Conservation (phyloP, 2,797 vertebrate genomes). For the Vireo griseus region DNA sequence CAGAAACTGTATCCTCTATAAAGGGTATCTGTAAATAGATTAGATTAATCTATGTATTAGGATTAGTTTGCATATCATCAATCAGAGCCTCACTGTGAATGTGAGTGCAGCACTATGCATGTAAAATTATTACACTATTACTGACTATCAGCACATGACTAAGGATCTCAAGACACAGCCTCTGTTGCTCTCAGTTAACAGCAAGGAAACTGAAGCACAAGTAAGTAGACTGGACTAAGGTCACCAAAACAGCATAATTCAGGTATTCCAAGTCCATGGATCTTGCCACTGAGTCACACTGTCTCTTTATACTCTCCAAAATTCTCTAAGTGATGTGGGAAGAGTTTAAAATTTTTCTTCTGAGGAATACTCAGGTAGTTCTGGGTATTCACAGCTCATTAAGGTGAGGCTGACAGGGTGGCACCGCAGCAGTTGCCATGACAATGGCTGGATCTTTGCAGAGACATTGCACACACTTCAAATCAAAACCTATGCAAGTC, state of each 20-base stretch:
- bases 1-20: neutral
- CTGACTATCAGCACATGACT: neutral
- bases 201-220: neutral
- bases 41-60: neutral
- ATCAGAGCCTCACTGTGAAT: neutral
- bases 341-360: neutral
- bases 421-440: neutral
- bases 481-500: neutral
- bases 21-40: neutral
- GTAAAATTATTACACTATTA: neutral
- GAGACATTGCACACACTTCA: neutral
- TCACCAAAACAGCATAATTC: neutral
- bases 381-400: neutral
- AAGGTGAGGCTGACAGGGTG: neutral
- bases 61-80: neutral
- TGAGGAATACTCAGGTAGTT: neutral
- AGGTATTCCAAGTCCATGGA: neutral
- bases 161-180: neutral
- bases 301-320: neutral
- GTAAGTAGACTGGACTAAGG: neutral
- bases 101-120: neutral
- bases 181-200: neutral
- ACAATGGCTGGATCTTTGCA: neutral
- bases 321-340: neutral
- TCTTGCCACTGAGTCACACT: neutral